phyloP scores from a whole-genome alignment of 2,113 vertebrate genomes.

The Steatornis caripensis region DNA sequence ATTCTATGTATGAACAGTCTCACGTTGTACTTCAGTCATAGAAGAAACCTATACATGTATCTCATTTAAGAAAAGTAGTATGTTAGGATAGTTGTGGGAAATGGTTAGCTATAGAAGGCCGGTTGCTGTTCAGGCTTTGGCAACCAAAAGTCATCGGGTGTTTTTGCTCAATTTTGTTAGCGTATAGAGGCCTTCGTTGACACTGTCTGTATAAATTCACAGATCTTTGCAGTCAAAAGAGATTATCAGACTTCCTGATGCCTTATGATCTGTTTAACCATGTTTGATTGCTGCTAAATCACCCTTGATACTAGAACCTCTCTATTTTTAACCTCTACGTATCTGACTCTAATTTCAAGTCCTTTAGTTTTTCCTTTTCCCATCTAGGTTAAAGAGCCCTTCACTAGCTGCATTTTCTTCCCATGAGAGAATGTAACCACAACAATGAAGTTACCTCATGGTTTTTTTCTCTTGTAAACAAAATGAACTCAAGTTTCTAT shows the following conservation, averaged over 20 bases:
- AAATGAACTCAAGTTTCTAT: neutral
- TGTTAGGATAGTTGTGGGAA: neutral
- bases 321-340: neutral
- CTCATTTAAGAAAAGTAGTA: neutral
- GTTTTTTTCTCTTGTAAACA: neutral
- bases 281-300: neutral
- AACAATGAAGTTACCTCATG: neutral
- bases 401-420: neutral
- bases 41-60: neutral
- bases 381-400: neutral
- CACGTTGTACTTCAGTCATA: neutral
- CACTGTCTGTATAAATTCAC: neutral
- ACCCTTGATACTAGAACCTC: neutral
- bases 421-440: neutral
- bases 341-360: neutral
- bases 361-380: neutral
- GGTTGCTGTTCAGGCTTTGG: neutral
- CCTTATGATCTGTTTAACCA: neutral
- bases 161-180: neutral
- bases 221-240: neutral
- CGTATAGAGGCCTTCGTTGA: neutral
- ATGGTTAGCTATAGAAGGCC: neutral
- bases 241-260: neutral
- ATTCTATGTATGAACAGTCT: neutral
- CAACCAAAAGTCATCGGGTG: neutral